These are phyloP conservation scores for Stichodactyla mertensii DNA, from an alignment of 64 coral and sea anemone genomes.

Conservation along the genomic window DNA sequence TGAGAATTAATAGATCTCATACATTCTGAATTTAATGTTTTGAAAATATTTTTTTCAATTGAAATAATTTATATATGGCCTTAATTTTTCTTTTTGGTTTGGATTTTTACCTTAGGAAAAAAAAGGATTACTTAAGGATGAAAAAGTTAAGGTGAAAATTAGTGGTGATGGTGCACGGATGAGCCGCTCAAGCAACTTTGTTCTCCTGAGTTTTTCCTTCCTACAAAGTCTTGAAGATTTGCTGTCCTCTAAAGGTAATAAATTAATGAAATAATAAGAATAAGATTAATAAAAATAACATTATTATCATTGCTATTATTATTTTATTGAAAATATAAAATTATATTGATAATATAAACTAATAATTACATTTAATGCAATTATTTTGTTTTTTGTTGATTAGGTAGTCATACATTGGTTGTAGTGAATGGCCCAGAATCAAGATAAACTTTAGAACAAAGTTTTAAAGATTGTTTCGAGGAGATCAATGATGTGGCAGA, in stretches of 20 bases:
- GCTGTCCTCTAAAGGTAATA: constrained; percentile 48
- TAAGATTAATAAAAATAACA: too few species aligned
- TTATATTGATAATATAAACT: not conserved
- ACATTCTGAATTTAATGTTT: too few species aligned
- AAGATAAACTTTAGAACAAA: not conserved
- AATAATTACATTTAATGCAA: not conserved
- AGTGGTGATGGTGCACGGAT: constrained; percentile 41
- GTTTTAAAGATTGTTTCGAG: not conserved
- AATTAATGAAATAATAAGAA: not conserved
- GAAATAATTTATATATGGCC: too few species aligned
- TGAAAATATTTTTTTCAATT: too few species aligned
- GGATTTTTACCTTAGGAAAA: constrained; percentile 13
- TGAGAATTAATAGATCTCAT: too few species aligned
- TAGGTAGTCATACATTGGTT: not conserved
- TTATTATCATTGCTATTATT: too few species aligned
- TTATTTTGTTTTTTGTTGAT: not conserved
- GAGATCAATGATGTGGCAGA: not conserved
- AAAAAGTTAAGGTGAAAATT: not conserved
- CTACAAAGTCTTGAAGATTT: constrained; percentile 22
- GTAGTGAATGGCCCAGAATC: not conserved
- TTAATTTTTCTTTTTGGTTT: too few species aligned
- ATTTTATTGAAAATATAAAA: too few species aligned
- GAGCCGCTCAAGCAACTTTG: constrained; percentile 21
- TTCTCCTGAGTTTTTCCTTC: constrained; percentile 32
- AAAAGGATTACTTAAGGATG: not conserved